phyloP scores from a whole-genome alignment of 2,797 vertebrate genomes.

The Thaleichthys pacificus region DNA sequence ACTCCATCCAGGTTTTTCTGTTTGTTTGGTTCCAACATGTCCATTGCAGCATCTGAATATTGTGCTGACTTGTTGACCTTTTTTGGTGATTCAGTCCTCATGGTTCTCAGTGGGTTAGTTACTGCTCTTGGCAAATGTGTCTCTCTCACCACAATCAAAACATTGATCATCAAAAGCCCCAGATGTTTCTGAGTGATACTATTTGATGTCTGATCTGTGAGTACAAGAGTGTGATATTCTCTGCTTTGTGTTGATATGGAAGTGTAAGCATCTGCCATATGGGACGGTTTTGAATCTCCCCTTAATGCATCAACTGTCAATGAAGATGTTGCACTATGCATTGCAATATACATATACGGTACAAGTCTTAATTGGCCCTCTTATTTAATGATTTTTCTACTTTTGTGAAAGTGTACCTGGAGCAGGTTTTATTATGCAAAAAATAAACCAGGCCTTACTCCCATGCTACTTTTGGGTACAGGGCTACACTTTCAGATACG shows the following conservation, averaged over 20 bases:
- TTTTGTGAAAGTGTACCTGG: not conserved
- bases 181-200: not conserved
- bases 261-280: conserved; percentile 1
- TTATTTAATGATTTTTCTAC: conserved; percentile 1
- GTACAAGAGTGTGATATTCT: not conserved
- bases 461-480: not conserved
- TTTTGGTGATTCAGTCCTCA: not conserved
- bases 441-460: not conserved
- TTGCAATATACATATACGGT: not conserved
- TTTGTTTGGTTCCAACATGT: not conserved
- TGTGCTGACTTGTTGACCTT: not conserved
- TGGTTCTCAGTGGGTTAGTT: not conserved
- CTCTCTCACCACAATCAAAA: not conserved
- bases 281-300: not conserved
- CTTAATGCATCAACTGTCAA: conserved; percentile 1
- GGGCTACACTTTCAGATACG: not conserved
- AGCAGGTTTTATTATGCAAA: conserved; percentile 1
- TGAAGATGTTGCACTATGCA: not conserved
- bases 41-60: not conserved
- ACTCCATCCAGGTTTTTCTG: not conserved
- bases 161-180: not conserved
- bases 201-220: not conserved
- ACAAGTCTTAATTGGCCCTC: not conserved
- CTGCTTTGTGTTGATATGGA: conserved; percentile 8
- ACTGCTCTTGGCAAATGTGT: not conserved